phyloP scores from a whole-genome alignment of 2,888 invertebrate species.

The Chrysopilus asiliformis region DNA sequence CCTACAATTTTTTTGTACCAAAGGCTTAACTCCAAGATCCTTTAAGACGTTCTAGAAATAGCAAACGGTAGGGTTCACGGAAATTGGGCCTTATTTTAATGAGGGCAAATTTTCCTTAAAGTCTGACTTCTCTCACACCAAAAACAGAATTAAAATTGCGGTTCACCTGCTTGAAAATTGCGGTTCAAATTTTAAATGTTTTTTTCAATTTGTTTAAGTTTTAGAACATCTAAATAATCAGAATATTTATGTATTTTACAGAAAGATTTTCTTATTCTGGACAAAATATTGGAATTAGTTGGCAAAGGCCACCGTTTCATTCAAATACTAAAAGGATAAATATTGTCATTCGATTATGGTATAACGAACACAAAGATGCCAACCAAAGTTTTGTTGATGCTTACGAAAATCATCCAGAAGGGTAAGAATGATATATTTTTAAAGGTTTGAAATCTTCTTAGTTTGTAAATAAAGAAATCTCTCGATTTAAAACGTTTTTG shows the following conservation, averaged over 20 bases:
- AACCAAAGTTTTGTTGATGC: conserved; percentile 27
- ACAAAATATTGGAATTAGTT: conserved; percentile 31
- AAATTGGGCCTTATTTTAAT: too few species aligned
- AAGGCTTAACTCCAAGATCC: too few species aligned
- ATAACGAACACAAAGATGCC: conserved; percentile 27
- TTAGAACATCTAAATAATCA: too few species aligned
- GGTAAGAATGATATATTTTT: conserved; percentile 16
- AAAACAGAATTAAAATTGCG: too few species aligned
- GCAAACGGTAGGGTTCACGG: too few species aligned
- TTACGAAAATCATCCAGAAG: conserved; percentile 24
- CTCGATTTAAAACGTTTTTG: too few species aligned
- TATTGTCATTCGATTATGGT: conserved; percentile 29
- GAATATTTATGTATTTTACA: conserved; percentile 5
- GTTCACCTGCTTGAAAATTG: too few species aligned
- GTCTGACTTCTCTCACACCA: too few species aligned
- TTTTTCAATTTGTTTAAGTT: not conserved
- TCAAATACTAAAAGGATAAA: conserved; percentile 31
- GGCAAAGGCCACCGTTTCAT: conserved; percentile 26
- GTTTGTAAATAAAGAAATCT: not conserved
- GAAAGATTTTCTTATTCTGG: conserved; percentile 24
- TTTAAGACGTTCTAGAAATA: too few species aligned
- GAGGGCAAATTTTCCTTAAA: too few species aligned
- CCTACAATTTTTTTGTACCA: too few species aligned
- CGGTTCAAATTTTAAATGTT: too few species aligned
- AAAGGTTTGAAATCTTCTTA: not conserved